Conservation (phyloP, 1,140 invertebrate species). For the Acromyrmex heyeri region DNA sequence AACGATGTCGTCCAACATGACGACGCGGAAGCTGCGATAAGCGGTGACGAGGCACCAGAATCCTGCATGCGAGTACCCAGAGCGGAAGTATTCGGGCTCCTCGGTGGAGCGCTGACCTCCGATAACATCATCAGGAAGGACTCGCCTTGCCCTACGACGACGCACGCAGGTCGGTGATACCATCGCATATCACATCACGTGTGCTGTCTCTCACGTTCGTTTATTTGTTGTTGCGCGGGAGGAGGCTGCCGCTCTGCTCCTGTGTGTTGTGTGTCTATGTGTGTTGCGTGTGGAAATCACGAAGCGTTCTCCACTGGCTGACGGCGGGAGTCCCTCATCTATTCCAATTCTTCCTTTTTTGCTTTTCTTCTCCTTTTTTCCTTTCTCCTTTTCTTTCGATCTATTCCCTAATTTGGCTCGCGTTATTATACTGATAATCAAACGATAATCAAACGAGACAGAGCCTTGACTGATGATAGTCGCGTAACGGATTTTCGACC, state of each 20-base stretch:
- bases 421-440: not conserved
- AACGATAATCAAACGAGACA: not conserved
- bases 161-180: conserved; percentile 80
- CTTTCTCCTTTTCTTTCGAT: not conserved
- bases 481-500: not conserved
- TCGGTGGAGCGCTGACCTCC: conserved; percentile 79
- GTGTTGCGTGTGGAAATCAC: conserved; percentile 4
- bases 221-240: conserved; percentile 56
- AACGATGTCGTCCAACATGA: conserved; percentile 45
- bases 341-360: not conserved
- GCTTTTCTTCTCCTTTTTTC: not conserved
- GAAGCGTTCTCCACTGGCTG: not conserved
- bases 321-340: not conserved
- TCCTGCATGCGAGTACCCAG: conserved; percentile 83
- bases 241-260: conserved; percentile 20
- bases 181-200: conserved; percentile 60
- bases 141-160: conserved; percentile 72
- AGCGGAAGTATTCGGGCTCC: conserved; percentile 79
- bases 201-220: conserved; percentile 64
- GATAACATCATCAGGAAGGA: conserved; percentile 77
- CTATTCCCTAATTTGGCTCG: not conserved
- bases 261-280: conserved; percentile 19
- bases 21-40: conserved; percentile 59
- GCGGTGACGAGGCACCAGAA: not conserved
- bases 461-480: not conserved